Percentiles rank a stretch among this genome's conserved stretches.
These are phyloP conservation scores for Neogale vison DNA, from an alignment of 2,113 vertebrate genomes.

Conservation along the genomic window DNA sequence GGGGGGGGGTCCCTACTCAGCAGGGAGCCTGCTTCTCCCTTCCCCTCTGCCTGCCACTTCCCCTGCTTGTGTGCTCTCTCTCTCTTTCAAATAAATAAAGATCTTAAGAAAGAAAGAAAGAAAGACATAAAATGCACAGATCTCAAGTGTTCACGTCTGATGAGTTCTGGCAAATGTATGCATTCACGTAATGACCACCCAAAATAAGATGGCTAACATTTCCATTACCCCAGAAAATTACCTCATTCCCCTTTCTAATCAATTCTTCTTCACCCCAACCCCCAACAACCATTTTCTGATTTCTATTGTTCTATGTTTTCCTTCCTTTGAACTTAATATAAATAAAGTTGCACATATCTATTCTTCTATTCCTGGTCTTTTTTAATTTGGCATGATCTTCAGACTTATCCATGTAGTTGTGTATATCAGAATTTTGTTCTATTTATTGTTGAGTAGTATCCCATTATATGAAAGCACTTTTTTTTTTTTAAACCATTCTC, in stretches of 20 bases:
- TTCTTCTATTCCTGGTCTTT: not conserved
- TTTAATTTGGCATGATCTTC: not conserved
- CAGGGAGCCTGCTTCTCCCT: too few species aligned
- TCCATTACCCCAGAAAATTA: not conserved
- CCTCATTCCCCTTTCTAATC: not conserved
- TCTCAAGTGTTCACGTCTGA: not conserved
- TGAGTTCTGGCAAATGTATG: not conserved
- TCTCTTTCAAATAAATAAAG: too few species aligned
- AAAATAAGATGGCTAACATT: not conserved
- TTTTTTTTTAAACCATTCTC: not conserved
- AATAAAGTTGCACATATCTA: not conserved
- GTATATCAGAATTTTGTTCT: not conserved
- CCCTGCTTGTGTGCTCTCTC: too few species aligned
- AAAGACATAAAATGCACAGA: not conserved
- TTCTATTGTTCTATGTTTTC: not conserved
- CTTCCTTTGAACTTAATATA: not conserved
- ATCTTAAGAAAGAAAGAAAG: not conserved
- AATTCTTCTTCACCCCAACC: not conserved
- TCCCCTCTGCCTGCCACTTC: too few species aligned
- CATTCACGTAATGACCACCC: not conserved
- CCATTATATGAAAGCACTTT: not conserved
- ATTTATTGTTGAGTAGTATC: not conserved
- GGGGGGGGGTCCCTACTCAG: too few species aligned
- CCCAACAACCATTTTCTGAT: not conserved
- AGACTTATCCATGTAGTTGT: not conserved